phyloP scores from a whole-genome alignment of 2,113 vertebrate species.

The Hypomesus transpacificus region DNA sequence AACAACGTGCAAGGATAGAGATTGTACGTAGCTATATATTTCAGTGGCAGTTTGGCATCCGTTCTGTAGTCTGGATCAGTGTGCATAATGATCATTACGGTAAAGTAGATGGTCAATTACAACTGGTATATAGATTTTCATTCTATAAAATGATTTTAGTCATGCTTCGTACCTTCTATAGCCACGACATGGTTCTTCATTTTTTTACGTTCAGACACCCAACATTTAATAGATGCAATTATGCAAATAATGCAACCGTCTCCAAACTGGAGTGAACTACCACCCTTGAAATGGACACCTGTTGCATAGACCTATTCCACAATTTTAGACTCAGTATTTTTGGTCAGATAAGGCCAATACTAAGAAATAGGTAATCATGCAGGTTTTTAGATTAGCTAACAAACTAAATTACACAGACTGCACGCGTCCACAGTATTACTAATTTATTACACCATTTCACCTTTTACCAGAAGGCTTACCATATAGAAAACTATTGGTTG shows the following conservation, averaged over 20 bases:
- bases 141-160: no score
- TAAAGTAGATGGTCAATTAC: no score
- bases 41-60: background rate
- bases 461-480: background rate
- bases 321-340: no score
- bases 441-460: background rate
- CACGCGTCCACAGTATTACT: background rate
- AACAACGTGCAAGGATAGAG: background rate
- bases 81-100: no score
- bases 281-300: background rate
- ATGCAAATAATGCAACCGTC: background rate
- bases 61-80: background rate
- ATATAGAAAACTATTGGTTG: no score
- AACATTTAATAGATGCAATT: background rate
- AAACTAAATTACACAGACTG: background rate
- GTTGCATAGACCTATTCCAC: background rate
- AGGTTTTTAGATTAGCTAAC: background rate
- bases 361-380: background rate
- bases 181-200: background rate
- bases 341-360: no score
- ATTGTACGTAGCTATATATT: background rate
- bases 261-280: background rate
- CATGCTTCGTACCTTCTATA: no score
- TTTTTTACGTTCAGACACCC: background rate
- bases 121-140: no score